Conservation (phyloP, 1,140 invertebrate species). For the Brachionus angularis region DNA sequence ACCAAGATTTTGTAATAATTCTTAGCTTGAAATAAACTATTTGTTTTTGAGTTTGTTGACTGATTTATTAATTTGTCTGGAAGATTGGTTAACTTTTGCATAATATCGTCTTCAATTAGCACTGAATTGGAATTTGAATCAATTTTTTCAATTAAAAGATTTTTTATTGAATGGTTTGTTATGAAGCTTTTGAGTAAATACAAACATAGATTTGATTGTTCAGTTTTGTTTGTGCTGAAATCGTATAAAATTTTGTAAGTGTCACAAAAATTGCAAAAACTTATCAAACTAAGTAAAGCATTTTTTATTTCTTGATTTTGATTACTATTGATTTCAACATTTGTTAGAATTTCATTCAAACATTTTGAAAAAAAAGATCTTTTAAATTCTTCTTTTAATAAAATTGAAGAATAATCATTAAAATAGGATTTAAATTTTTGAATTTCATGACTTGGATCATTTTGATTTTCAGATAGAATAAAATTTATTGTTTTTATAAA, state of each 20-base stretch:
- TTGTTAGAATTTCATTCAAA: neutral
- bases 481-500: neutral
- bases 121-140: neutral
- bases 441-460: too few species aligned
- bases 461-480: neutral
- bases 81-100: slow-evolving; percentile 2
- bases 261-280: neutral
- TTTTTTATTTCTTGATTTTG: neutral
- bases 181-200: slow-evolving; percentile 1
- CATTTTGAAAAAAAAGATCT: neutral
- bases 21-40: too few species aligned
- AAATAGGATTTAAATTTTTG: neutral
- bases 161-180: neutral
- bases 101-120: neutral
- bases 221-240: neutral
- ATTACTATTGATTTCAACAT: too few species aligned
- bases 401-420: neutral
- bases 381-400: neutral
- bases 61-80: slow-evolving; percentile 8
- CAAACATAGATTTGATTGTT: neutral
- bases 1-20: too few species aligned
- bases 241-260: neutral
- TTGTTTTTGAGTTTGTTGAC: too few species aligned
- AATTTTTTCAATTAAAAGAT: neutral
- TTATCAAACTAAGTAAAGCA: neutral